Base-by-base conservation (phyloP, 2,113 vertebrate genomes). In the Toxotes chatareus region DNA sequence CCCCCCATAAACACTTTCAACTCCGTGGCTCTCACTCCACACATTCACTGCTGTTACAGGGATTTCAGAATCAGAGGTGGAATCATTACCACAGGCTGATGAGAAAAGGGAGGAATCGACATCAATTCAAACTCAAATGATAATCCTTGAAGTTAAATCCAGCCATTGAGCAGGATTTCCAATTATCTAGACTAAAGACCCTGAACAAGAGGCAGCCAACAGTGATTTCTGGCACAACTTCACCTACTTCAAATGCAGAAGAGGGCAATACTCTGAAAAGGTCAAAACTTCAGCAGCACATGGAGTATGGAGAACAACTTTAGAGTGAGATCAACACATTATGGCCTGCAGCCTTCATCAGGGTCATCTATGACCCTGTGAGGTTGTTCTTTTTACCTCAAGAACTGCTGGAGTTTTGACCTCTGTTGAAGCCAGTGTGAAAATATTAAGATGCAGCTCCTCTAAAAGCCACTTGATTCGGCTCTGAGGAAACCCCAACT, bases 51-150 rank as follows among this genome's bases (percentile, higher is more conserved):
- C 32, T 81, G 27, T 49, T 57, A 14, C 0, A 62, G 53, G 23
- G 46, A 46, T 70, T 32, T 82, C 51, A 64, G 60, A 78, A 57
- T 65, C 51, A 55, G 34, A 19, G 23, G 8, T 21, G 60, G 6
- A 73, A 53, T 51, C 21, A 10, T 57, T 34, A 51, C 51, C 49
- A 56, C 42, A 63, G 27, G 36, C 27, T 31, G 16, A 83, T 31
- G 21, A 56, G 23, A 61, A 84, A 75, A 64, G 34, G 32, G 42
- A 71, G 31, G 27, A 76, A 86, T 53, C 51, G 34, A 74, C 46
- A 19, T 81, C 27, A 32, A 46, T 73, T 83, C 7, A 38, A 38
- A 51, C 36, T 83, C 8, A 64, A 75, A 85, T 77, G 16, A 86
- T 65, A 82, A 79, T 82, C 53, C 49, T 49, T 55, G 5, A 61